Base-by-base conservation (phyloP, 2,888 invertebrate species). In the Autographa pulchrina region DNA sequence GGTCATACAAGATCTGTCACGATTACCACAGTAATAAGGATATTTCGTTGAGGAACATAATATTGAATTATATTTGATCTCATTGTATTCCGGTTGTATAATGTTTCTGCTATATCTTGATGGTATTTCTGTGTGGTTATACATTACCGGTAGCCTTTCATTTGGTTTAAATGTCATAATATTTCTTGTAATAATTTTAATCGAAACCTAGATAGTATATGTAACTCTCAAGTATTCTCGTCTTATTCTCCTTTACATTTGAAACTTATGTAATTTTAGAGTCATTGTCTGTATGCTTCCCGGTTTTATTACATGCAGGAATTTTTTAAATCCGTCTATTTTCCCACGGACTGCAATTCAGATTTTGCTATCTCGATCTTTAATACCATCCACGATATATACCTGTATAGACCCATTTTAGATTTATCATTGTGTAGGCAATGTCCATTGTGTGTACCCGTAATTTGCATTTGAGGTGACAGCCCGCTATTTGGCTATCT, bases 71-170 rank as follows among this genome's bases (percentile, higher is more conserved):
- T 52, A 61, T 56, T 11, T 65, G 38, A 38, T 74, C 67, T 71
- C 64, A 75, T 78, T 75, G 71, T 69, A 54, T 78, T 72, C 61
- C 60, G 64, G 56, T 81, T 78, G 69, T 62, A 25, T 72, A 81
- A 77, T 13, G 7, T 13, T 64, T 56, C 58, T 61, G 61, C 61
- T n/a, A 58, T 65, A 78, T 72, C 77, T 68, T 25, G 68, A 66
- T 80, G 68, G 9, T 68, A 76, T 80, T 80, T 68, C 41, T 41
- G 48, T 64, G 31, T 18, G n/a, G 54, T 54, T 43, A 11, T 25
- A 20, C 56, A 71, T 67, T 38, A 35, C 13, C 62, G 56, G 58
- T 20, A 62, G 48, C 6, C 65, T 77, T 77, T 77, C 80, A 20
- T 70, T 77, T 70, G 62, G 70, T 60, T 62, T 59, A 66, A 69